Evolutionary conservation across 1,140 invertebrate species (phyloP).

Genomic region (Drosophila jambulina): DNA sequence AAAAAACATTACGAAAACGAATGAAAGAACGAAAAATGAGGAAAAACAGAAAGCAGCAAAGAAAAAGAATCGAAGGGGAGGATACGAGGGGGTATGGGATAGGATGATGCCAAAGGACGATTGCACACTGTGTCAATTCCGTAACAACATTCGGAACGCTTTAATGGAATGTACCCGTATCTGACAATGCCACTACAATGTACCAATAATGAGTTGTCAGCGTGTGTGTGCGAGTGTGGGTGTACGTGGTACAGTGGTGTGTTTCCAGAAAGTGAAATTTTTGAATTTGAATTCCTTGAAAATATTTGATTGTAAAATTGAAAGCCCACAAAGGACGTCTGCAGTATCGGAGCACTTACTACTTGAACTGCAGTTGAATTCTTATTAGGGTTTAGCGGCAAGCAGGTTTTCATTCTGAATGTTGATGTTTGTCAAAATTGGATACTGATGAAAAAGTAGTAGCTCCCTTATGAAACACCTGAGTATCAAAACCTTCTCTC

Average conservation of each 20-base stretch:
- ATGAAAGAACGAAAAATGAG: conserved; percentile 30
- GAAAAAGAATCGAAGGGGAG: conserved; percentile 36
- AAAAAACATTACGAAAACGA: conserved; percentile 17
- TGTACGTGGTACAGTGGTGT: conserved; percentile 27
- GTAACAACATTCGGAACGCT: conserved; percentile 44
- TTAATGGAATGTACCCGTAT: conserved; percentile 42
- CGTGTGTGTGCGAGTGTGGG: conserved; percentile 2
- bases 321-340: background rate
- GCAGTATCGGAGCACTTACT: background rate
- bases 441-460: background rate
- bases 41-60: conserved; percentile 37
- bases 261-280: background rate
- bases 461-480: too few relatives aligned
- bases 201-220: conserved; percentile 45
- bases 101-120: conserved; percentile 36
- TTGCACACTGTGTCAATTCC: conserved; percentile 65
- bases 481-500: too few relatives aligned
- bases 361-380: background rate
- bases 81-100: background rate
- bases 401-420: background rate
- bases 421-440: background rate
- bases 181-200: conserved; percentile 49
- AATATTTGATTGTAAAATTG: background rate
- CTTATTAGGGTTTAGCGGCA: too few relatives aligned
- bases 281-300: background rate